Evolutionary conservation across 2,113 vertebrate species (phyloP), one percentile per base, ranked within the genome.

Genomic region (Plectropomus leopardus): DNA sequence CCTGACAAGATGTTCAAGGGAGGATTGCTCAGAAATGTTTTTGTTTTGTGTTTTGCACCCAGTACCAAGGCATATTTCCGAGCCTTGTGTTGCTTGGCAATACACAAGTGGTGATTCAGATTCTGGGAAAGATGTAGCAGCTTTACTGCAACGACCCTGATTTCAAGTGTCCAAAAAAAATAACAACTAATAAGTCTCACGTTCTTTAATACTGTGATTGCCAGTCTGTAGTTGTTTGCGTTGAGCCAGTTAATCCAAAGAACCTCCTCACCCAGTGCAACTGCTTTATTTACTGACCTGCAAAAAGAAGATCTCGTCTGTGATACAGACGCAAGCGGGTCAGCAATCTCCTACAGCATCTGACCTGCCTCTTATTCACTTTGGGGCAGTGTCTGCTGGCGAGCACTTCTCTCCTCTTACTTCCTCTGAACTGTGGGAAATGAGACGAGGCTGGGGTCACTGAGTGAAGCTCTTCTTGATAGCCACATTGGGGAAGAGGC

Each of bases 391-490:
- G 70, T 85, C 69, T 70, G 80, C 77, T 73, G 75, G 63, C 44
- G 48, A 84, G 72, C 76, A 51, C 63, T 36, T 78, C 58, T 40
- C 44, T 78, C 51, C 74, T 47, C 76, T 59, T 21, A 48, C 78
- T 51, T 54, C 72, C 40, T 66, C n/a, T 24, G 19, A 45, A 57
- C 72, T 53, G 78, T 26, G 55, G 70, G 44, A 60, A 78, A 57
- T 30, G 70, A 79, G 53, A 71, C 6, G 13, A 24, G 7, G 34
- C 64, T 9, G 64, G 16, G 92, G 85, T 99, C 94, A 99, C 91
- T 99, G 97, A 82, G 98, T 99, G 93, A 99, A 99, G 90, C 98
- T 99, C 93, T 98, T 98, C 90, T 99, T 99, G 91, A 99, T 98
- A 92, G 96, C 94, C 72, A 99, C 96, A 5, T 95, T 96, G 63